phyloP scores from a whole-genome alignment of 2,888 invertebrate genomes.

The Tyria jacobaeae region DNA sequence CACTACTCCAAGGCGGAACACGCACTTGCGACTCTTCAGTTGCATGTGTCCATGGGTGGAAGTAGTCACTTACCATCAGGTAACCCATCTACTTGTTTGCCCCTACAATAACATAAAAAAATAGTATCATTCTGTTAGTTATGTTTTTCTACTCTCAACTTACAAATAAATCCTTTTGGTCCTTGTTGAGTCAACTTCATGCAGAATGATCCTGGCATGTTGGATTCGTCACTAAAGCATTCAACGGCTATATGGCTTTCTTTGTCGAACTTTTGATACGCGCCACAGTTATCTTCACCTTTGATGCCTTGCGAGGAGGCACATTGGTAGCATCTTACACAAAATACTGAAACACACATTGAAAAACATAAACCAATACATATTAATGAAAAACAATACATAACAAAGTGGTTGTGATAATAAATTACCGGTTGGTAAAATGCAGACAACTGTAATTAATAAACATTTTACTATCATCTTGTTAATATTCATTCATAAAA shows the following conservation, averaged over 20 bases:
- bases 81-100: too few species aligned
- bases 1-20: too few species aligned
- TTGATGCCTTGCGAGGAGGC: conserved; percentile 93
- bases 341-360: conserved; percentile 83
- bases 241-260: conserved; percentile 95
- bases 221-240: conserved; percentile 97
- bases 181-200: conserved; percentile 98
- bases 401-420: background rate
- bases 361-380: conserved; percentile 3
- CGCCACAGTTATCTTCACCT: conserved; percentile 95
- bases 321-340: conserved; percentile 97
- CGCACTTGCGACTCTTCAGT: too few species aligned
- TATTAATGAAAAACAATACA: background rate
- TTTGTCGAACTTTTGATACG: conserved; percentile 94
- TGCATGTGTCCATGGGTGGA: too few species aligned
- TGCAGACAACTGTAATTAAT: conserved; percentile 28
- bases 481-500: conserved; percentile 27
- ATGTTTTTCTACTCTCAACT: conserved; percentile 72
- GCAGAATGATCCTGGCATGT: conserved; percentile 98
- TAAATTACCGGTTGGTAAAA: conserved; percentile 38
- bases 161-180: conserved; percentile 97
- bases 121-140: too few species aligned
- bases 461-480: conserved; percentile 38
- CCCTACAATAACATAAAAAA: too few species aligned
- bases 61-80: too few species aligned